These are phyloP conservation scores for Corynorhinus townsendii DNA, from an alignment of 2,113 vertebrate genomes.

Conservation along the genomic window DNA sequence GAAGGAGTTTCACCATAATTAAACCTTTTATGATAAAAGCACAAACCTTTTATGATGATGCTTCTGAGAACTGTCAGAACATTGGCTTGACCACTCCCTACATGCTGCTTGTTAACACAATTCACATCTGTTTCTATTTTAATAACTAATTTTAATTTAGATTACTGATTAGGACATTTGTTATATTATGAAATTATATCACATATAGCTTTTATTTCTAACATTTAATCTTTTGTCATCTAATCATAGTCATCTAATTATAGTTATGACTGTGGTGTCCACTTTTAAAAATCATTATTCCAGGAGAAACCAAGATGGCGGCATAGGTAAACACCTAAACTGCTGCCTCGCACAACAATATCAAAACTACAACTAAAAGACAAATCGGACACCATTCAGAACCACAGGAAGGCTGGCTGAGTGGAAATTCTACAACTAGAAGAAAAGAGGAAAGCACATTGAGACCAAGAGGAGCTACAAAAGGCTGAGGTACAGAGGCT, in stretches of 20 bases:
- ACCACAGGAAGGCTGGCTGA: too few species aligned
- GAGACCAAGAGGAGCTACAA: too few species aligned
- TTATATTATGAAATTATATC: slow-evolving; percentile 21
- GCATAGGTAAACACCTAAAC: too few species aligned
- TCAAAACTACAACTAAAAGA: too few species aligned
- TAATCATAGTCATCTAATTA: neutral
- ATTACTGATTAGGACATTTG: neutral
- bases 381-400: too few species aligned
- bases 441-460: too few species aligned
- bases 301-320: too few species aligned
- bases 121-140: slow-evolving; percentile 17
- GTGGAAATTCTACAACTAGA: too few species aligned
- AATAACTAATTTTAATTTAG: slow-evolving; percentile 22
- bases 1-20: slow-evolving; percentile 6
- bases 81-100: neutral
- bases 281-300: neutral
- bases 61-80: slow-evolving; percentile 20
- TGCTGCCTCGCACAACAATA: too few species aligned
- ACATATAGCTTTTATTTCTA: neutral
- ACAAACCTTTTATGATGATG: slow-evolving; percentile 26
- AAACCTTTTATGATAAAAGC: slow-evolving; percentile 10
- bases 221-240: neutral
- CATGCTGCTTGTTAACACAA: neutral
- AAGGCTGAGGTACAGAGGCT: too few species aligned
- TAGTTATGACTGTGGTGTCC: neutral